A percentile compares a stretch with the other conserved stretches of the same genome.
Evolutionary conservation across 2,113 vertebrate genomes (phyloP).

Genomic region (Oncorhynchus kisutch): DNA sequence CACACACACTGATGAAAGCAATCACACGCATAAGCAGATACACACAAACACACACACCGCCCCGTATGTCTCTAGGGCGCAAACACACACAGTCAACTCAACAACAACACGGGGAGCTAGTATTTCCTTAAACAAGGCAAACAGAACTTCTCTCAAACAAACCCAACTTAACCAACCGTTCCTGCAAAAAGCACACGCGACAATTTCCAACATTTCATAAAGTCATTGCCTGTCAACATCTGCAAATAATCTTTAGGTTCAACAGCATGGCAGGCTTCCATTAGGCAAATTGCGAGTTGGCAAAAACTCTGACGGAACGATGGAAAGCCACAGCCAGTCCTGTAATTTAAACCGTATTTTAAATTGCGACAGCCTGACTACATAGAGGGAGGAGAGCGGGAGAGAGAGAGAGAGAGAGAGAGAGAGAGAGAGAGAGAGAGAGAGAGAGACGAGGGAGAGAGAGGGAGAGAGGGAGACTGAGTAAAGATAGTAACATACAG

Average conservation of each 20-base stretch:
- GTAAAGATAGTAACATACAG: not conserved
- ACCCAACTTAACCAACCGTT: slow-evolving; percentile 27
- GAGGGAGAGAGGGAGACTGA: slow-evolving; percentile 33
- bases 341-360: slow-evolving; percentile 99
- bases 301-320: slow-evolving; percentile 94
- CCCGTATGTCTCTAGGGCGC: too few species aligned
- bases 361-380: slow-evolving; percentile 72
- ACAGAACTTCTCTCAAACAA: slow-evolving; percentile 27
- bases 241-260: slow-evolving; percentile 96
- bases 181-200: slow-evolving; percentile 51
- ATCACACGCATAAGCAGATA: not conserved
- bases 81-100: slow-evolving; percentile 18
- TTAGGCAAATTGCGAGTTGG: slow-evolving; percentile 99
- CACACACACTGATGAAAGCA: not conserved
- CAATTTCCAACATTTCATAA: slow-evolving; percentile 81
- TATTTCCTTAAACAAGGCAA: slow-evolving; percentile 37
- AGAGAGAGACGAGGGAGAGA: not conserved
- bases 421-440: not conserved
- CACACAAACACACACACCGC: slow-evolving; percentile 9
- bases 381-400: slow-evolving; percentile 19
- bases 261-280: slow-evolving; percentile 98
- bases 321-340: slow-evolving; percentile 91
- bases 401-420: not conserved
- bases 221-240: slow-evolving; percentile 91
- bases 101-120: slow-evolving; percentile 10